A percentile compares a stretch with the other conserved stretches of the same genome.
Evolutionary conservation across 2,113 vertebrate species (phyloP).

Genomic region (Etheostoma spectabile): DNA sequence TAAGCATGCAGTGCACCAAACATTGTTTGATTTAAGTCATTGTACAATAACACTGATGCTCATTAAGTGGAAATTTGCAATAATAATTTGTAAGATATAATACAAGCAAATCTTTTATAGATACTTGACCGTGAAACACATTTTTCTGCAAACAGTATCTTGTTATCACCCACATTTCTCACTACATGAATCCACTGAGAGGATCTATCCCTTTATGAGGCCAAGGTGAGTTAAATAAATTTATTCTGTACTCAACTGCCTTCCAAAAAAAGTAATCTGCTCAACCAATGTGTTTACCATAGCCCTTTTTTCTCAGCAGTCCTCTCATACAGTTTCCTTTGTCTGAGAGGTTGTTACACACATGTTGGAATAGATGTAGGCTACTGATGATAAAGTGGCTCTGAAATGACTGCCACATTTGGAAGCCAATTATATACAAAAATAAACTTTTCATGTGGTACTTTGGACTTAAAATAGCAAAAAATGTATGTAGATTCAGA

Average conservation of each 20-base stretch:
- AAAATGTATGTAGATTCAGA: neutral
- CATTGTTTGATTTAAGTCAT: slow-evolving; percentile 7
- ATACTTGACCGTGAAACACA: slow-evolving; percentile 40
- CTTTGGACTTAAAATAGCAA: neutral
- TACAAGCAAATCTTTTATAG: slow-evolving; percentile 16
- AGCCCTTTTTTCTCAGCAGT: neutral
- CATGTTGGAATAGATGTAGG: neutral
- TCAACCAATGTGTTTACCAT: neutral
- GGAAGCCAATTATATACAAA: neutral
- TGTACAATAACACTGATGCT: slow-evolving; percentile 11
- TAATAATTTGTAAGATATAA: slow-evolving; percentile 12
- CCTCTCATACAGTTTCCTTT: neutral
- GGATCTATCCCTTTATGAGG: slow-evolving; percentile 35
- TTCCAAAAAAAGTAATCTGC: slow-evolving; percentile 4
- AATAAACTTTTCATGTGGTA: neutral
- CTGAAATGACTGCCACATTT: neutral
- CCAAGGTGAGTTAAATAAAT: slow-evolving; percentile 31
- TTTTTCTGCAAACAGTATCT: neutral
- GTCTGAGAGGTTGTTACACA: neutral
- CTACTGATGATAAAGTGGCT: neutral
- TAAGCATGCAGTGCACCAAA: neutral
- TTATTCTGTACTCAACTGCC: neutral
- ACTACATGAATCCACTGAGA: slow-evolving; percentile 24
- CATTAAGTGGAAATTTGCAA: slow-evolving; percentile 30
- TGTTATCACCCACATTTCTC: slow-evolving; percentile 35